A percentile compares a stretch with the other conserved stretches of the same genome.
Evolutionary conservation across 2,888 invertebrate genomes (phyloP).

Genomic region (Apeira syringaria): DNA sequence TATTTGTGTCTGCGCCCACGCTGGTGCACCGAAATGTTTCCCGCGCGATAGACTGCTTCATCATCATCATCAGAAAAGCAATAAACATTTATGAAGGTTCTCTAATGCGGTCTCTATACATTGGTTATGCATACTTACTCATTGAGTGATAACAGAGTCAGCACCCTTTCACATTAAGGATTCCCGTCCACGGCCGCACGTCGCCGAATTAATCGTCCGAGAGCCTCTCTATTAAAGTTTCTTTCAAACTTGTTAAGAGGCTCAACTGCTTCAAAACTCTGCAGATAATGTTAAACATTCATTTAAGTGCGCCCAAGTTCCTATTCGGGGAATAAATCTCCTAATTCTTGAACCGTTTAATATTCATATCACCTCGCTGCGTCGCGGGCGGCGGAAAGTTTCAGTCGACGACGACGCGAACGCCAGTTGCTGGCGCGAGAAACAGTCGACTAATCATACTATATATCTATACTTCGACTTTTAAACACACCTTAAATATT

Average conservation of each 20-base stretch:
- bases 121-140: too few species aligned
- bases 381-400: constrained; percentile 15
- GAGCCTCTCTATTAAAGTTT: constrained; percentile 81
- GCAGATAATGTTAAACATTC: constrained; percentile 83
- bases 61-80: too few species aligned
- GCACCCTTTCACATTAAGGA: constrained; percentile 74
- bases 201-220: constrained; percentile 78
- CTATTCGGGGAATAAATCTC: constrained; percentile 78
- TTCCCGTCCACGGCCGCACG: constrained; percentile 76
- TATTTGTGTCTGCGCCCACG: too few species aligned
- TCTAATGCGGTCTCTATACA: too few species aligned
- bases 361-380: constrained; percentile 71
- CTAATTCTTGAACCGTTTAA: constrained; percentile 80
- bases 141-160: too few species aligned
- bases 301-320: constrained; percentile 78
- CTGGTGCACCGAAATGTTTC: too few species aligned
- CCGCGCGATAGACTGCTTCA: too few species aligned
- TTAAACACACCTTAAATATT: too few species aligned
- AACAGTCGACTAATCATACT: too few species aligned
- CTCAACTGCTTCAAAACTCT: constrained; percentile 75
- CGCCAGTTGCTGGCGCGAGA: background rate
- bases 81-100: too few species aligned
- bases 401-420: constrained; percentile 1
- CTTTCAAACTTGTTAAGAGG: constrained; percentile 76
- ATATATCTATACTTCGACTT: too few species aligned